A percentile compares a stretch with the other conserved stretches of the same genome.
Evolutionary conservation across 2,113 vertebrate genomes (phyloP).

Genomic region (Cebidichthys violaceus): DNA sequence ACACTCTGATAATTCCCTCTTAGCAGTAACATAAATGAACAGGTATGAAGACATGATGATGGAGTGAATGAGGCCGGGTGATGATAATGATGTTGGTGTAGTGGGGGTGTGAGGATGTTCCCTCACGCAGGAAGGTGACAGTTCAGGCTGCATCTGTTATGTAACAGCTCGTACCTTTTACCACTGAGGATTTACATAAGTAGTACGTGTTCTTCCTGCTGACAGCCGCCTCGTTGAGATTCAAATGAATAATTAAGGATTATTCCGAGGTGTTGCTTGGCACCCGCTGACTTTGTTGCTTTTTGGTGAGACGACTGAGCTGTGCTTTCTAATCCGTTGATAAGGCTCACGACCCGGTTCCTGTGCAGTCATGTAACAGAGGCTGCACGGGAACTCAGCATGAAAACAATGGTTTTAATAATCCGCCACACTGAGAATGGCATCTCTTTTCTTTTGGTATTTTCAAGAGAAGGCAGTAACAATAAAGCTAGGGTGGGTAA

Average conservation of each 20-base stretch:
- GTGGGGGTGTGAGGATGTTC: conserved; percentile 33
- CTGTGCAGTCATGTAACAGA: conserved; percentile 19
- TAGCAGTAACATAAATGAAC: conserved; percentile 3
- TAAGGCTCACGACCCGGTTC: conserved; percentile 24
- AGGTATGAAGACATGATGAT: conserved; percentile 26
- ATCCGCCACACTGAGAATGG: neutral
- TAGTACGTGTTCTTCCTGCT: conserved; percentile 53
- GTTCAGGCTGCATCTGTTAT: conserved; percentile 48
- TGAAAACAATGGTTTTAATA: conserved; percentile 7
- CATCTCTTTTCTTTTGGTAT: neutral
- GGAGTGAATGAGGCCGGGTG: conserved; percentile 61
- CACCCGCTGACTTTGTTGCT: conserved; percentile 43
- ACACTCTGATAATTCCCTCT: no score
- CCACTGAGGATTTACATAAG: conserved; percentile 60
- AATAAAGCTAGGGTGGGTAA: neutral
- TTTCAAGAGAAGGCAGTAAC: neutral
- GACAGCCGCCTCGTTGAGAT: conserved; percentile 38
- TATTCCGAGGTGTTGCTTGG: conserved; percentile 48
- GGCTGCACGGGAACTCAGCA: neutral
- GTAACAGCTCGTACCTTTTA: conserved; percentile 54
- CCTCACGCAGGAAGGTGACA: conserved; percentile 31
- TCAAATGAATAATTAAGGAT: conserved; percentile 63
- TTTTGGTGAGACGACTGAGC: conserved; percentile 19
- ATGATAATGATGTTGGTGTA: neutral
- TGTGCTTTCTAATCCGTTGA: conserved; percentile 40